Evolutionary conservation across 2,113 vertebrate genomes (phyloP), one percentile per base, ranked within the genome.

Genomic region (Indicator indicator): DNA sequence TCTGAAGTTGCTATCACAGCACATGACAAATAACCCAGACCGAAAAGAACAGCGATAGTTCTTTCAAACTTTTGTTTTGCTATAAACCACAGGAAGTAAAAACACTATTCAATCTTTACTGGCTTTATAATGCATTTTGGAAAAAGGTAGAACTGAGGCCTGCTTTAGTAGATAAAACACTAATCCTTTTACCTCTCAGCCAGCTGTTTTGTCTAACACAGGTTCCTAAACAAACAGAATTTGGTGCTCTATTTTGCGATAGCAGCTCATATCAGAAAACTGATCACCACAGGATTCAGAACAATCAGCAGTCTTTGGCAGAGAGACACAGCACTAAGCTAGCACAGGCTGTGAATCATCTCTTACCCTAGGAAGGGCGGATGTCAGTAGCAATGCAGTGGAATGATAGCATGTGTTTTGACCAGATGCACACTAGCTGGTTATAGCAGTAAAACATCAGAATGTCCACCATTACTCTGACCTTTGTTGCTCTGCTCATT

Each of bases 141-240:
- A 42, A 88, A 91, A 77, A 90, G 52, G 30, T 59, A 89, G 60
- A 88, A 56, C 59, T 8, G 56, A 59, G 80, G 21, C 30, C 30
- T 94, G 87, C 65, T 86, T 93, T 60, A 67, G 80, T 21, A 93
- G 96, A 96, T 93, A 96, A 95, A 97, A 46, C 42, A 84, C 79
- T 94, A 78, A 97, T 94, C 87, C 72, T 62, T 90, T 93, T 92
- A 94, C 96, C 74, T 95, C 67, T 40, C 85, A 82, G 80, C 95
- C 62, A 86, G 79, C 58, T 83, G 65, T 73, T 97, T 86, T 81
- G 64, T 91, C 88, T 81, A 92, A 97, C 74, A 64, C 55, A 63
- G 95, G 78, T 75, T 94, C 73, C 70, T 82, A 81, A 94, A 94
- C 73, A 97, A 97, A 83, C 55, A 94, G 79, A 94, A 83, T 90